Base-by-base conservation (phyloP, 2,888 invertebrate genomes). In the Ophioninae sp. region DNA sequence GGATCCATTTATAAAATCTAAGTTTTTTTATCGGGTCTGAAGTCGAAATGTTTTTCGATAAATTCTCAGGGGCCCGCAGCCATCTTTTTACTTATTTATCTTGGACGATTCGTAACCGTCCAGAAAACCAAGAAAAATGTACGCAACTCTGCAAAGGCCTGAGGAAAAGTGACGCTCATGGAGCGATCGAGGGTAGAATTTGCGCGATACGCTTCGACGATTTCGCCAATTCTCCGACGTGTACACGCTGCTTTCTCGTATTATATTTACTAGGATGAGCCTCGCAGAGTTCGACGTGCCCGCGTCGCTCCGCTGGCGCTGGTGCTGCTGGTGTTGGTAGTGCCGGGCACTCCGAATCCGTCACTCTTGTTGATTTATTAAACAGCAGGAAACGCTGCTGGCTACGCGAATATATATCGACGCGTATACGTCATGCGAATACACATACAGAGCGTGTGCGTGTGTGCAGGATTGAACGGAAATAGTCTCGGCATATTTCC, bases 311-410 rank as follows among this genome's bases (percentile, higher is more conserved):
- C 57, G 39, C 69, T 69, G 61, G 50, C 8, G 44, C 44, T 44
- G 44, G 10, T 77, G 77, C 65, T 61, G 61, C 56, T 74, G 77
- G 64, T 61, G 61, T 30, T 74, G 77, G 64, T 65, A 80, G 62
- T 73, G 44, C 68, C 23, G 67, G 56, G 39, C 62, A 67, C 65
- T 79, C 73, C 73, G 80, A 44, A 83, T 83, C 82, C 78, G 86
- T 84, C 83, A 85, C 69, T 83, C 75, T 74, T 72, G 79, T 70
- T 82, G 83, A 86, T 82, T 85, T 86, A 85, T 85, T 82, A 80
- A 86, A 83, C 79, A 79, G 68, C 75, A 76, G 68, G 80, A 68
- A 80, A 73, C 67, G 56, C 72, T 56, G 44, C 59, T 79, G 64
- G 68, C 56, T 44, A 73, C 79, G 57, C 30, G 23, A 10, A 56